Evolutionary conservation across 2,113 vertebrate genomes (phyloP), one percentile per base, ranked within the genome.

Genomic region (Puffinus mauretanicus): DNA sequence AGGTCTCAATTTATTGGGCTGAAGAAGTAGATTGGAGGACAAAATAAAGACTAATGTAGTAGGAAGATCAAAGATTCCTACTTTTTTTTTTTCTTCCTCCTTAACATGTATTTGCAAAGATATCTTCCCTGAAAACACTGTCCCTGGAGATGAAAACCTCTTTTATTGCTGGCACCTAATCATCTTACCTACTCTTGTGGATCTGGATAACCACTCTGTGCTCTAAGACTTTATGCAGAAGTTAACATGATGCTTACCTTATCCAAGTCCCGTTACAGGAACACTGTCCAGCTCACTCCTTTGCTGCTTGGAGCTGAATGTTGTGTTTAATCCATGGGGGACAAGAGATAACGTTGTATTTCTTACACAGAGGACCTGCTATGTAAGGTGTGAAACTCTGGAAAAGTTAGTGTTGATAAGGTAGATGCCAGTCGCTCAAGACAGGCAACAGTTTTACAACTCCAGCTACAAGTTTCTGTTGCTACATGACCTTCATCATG

Each of bases 211-310:
- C 38, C 3, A 14, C n/a, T 69, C n/a, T 18, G 16, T 82, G 20
- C 40, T 83, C 40, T 16, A 34, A 11, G 46, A 24, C 13, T 69
- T 52, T 6, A 36, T 15, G 20, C 4, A 2, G 38, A 61, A 25
- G 16, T 64, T 86, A 73, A 49, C 7, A 0, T 40, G 18, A 54
- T 66, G 17, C 13, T 58, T 47, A 14, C 11, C 18, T 30, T 58
- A 49, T 60, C 66, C 16, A 49, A 42, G 18, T n/a, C 26, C 18
- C 4, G 0, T 57, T 54, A 38, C 12, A 65, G 54, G n/a, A 80
- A 34, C 13, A 5, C 9, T 70, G 17, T 46, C 6, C 42, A 42
- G 17, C 38, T 77, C 0, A 0, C 22, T 57, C 8, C 19, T 69
- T 11, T 82, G 58, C n/a, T 64, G 47, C 13, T 13, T 76, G n/a